Conservation (phyloP, 30 jellyfish, hydroid and myxozoan genomes). For the Haliclystus octoradiatus region DNA sequence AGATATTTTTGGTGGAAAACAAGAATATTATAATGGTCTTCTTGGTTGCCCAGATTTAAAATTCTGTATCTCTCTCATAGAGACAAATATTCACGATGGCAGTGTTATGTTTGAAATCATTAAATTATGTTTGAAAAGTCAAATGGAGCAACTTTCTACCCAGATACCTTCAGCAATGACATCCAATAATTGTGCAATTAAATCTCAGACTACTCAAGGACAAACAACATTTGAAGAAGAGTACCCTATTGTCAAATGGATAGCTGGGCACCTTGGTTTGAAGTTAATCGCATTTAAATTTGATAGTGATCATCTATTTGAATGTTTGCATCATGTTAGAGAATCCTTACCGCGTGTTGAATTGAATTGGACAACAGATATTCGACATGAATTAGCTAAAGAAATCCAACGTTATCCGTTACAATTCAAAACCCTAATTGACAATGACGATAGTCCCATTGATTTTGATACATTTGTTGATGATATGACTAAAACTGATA, state of each 20-base stretch:
- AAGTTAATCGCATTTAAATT: slow-evolving; percentile 28
- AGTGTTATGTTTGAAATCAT: slow-evolving; percentile 35
- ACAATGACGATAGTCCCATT: slow-evolving; percentile 20
- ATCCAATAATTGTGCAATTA: background rate
- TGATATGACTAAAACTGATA: slow-evolving; percentile 26
- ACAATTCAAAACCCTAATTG: slow-evolving; percentile 37
- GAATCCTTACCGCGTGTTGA: slow-evolving; percentile 20
- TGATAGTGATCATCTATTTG: slow-evolving; percentile 40
- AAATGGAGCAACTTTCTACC: slow-evolving; percentile 34
- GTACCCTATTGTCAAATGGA: slow-evolving; percentile 35
- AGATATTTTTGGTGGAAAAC: slow-evolving; percentile 47
- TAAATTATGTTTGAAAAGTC: slow-evolving; percentile 31
- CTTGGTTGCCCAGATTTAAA: slow-evolving; percentile 55
- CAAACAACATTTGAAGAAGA: slow-evolving; percentile 33
- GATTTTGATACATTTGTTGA: slow-evolving; percentile 28
- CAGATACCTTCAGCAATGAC: background rate
- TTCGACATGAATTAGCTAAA: slow-evolving; percentile 37
- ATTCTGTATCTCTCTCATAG: slow-evolving; percentile 48
- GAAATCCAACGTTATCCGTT: slow-evolving; percentile 53
- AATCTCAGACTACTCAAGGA: background rate
- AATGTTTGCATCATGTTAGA: slow-evolving; percentile 34
- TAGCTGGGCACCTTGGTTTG: slow-evolving; percentile 41
- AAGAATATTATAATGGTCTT: slow-evolving; percentile 51
- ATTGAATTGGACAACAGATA: slow-evolving; percentile 15
- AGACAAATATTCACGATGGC: slow-evolving; percentile 64